A percentile compares a stretch with the other conserved stretches of the same genome.
phyloP scores from a whole-genome alignment of 2,888 invertebrate genomes.

The Amphipyra tragopoginis region DNA sequence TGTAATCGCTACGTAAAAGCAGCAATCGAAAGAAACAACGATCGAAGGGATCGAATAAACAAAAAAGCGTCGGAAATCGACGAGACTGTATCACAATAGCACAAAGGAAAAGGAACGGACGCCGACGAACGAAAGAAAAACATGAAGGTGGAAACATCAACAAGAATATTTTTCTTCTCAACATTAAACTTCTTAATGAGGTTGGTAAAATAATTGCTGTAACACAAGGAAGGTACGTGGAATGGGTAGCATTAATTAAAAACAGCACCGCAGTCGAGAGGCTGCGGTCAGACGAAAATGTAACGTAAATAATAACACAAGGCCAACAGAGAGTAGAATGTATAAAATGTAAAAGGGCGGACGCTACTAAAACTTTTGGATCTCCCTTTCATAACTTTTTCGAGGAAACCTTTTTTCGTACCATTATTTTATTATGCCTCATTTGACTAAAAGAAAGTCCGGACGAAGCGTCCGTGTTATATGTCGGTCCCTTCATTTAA shows the following conservation, averaged over 20 bases:
- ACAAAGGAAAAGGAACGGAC: conserved; percentile 65
- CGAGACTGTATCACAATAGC: conserved; percentile 73
- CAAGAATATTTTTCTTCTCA: conserved; percentile 80
- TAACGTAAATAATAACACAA: conserved; percentile 86
- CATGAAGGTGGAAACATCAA: conserved; percentile 69
- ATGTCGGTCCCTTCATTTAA: conserved; percentile 81
- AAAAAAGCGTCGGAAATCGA: conserved; percentile 72
- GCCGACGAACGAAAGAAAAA: conserved; percentile 54
- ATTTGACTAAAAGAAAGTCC: conserved; percentile 88
- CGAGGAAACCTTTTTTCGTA: conserved; percentile 82
- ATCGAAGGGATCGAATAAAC: conserved; percentile 70
- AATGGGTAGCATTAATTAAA: conserved; percentile 86
- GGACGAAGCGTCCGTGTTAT: conserved; percentile 77
- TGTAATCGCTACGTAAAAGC: conserved; percentile 70
- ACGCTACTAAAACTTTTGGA: conserved; percentile 81
- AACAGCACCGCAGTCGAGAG: conserved; percentile 77
- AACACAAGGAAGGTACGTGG: conserved; percentile 85
- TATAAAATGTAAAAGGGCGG: conserved; percentile 82
- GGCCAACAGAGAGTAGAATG: conserved; percentile 76
- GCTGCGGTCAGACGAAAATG: conserved; percentile 82
- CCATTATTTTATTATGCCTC: conserved; percentile 87
- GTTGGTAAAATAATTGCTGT: conserved; percentile 86
- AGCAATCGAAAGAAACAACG: conserved; percentile 72
- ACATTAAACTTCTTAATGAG: conserved; percentile 86
- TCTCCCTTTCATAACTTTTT: conserved; percentile 86